Percentiles rank a stretch among this genome's conserved stretches.
Evolutionary conservation across 2,113 vertebrate species (phyloP).

Genomic region (Bathybates hornii): DNA sequence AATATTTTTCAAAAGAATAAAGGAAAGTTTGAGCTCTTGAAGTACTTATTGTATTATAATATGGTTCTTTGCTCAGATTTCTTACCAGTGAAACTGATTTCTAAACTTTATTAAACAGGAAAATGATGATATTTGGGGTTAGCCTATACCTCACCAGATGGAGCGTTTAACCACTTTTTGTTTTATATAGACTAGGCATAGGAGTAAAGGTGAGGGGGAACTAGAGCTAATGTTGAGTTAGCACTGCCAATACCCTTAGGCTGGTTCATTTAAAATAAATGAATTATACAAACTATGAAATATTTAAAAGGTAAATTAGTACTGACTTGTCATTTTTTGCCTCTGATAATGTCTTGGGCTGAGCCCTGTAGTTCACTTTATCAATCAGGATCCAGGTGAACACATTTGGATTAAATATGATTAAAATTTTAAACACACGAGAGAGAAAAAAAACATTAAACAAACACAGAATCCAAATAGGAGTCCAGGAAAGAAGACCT

Average conservation of each 20-base stretch:
- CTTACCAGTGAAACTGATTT: background rate
- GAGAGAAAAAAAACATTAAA: background rate
- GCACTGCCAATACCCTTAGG: background rate
- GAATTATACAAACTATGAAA: background rate
- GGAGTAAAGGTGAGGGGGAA: accelerated
- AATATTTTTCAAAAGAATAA: background rate
- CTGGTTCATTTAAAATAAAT: background rate
- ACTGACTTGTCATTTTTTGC: background rate
- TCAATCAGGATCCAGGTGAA: background rate
- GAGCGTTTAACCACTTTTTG: background rate
- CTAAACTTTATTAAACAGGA: background rate
- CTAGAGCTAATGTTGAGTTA: background rate
- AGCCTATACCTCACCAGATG: background rate
- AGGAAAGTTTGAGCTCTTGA: background rate
- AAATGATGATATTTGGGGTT: background rate
- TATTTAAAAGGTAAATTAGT: background rate
- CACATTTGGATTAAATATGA: background rate
- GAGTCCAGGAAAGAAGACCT: background rate
- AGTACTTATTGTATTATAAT: background rate
- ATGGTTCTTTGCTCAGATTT: background rate
- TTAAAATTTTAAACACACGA: background rate
- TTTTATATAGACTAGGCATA: background rate
- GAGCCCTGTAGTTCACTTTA: background rate
- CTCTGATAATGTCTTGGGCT: background rate
- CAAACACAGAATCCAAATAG: background rate